Conservation (phyloP, 2,888 invertebrate species). For the Agrotis ipsilon region DNA sequence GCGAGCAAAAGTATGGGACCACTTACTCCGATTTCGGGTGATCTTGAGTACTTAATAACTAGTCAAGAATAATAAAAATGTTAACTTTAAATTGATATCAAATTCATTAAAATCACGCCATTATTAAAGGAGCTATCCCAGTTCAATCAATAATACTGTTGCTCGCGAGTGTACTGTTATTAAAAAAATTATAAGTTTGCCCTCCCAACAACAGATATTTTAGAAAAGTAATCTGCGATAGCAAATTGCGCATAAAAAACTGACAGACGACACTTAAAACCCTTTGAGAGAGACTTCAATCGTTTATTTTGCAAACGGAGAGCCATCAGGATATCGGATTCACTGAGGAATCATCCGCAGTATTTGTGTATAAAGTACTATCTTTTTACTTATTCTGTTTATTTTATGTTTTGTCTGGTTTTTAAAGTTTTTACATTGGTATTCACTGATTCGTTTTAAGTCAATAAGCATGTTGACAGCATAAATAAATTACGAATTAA, state of each 20-base stretch:
- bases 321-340: constrained; percentile 48
- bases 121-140: too few relatives aligned
- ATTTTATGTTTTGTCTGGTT: constrained; percentile 12
- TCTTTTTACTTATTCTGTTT: constrained; percentile 7
- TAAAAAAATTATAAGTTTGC: background rate
- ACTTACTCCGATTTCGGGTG: too few relatives aligned
- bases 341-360: constrained; percentile 30
- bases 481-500: too few relatives aligned
- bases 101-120: too few relatives aligned
- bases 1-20: too few relatives aligned
- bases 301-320: constrained; percentile 49
- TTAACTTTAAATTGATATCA: too few relatives aligned
- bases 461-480: too few relatives aligned
- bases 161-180: too few relatives aligned
- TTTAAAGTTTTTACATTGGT: background rate
- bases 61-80: too few relatives aligned
- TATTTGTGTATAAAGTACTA: constrained; percentile 21
- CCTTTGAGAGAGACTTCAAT: constrained; percentile 21
- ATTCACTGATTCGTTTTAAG: too few relatives aligned
- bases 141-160: too few relatives aligned
- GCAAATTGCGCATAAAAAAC: constrained; percentile 1
- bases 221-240: background rate
- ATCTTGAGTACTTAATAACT: too few relatives aligned
- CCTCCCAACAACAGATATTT: background rate
- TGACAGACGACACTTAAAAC: constrained; percentile 10